phyloP scores from a whole-genome alignment of 2,797 vertebrate genomes.

The Trematomus bernacchii region DNA sequence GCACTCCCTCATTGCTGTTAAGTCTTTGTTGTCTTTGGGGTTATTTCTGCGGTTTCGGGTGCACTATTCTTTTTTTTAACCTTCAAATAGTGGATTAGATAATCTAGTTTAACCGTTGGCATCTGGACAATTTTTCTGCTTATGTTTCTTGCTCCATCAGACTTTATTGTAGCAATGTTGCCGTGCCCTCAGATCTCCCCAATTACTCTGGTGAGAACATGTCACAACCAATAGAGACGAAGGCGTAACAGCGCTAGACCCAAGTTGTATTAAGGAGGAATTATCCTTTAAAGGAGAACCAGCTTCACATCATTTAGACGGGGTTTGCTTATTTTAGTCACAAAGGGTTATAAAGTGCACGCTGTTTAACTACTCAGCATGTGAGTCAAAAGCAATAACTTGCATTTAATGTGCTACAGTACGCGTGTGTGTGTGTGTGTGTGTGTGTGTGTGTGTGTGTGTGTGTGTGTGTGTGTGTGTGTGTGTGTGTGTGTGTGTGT shows the following conservation, averaged over 20 bases:
- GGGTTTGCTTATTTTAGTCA: slow-evolving; percentile 28
- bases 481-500: slow-evolving; percentile 8
- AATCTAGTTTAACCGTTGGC: not conserved
- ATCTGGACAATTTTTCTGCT: slow-evolving; percentile 4
- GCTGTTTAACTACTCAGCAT: slow-evolving; percentile 23
- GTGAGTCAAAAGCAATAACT: slow-evolving; percentile 44
- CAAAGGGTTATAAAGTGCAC: slow-evolving; percentile 32
- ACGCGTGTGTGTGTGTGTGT: slow-evolving; percentile 3
- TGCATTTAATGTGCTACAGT: slow-evolving; percentile 28
- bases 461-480: slow-evolving; percentile 12
- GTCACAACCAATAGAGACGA: not conserved
- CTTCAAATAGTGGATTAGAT: not conserved
- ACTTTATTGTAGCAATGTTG: not conserved
- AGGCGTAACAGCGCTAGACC: not conserved
- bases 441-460: not conserved
- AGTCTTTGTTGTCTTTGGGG: not conserved
- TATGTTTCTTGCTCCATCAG: not conserved
- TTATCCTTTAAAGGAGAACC: slow-evolving; percentile 31
- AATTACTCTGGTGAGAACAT: not conserved
- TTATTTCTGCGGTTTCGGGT: not conserved
- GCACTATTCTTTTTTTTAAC: not conserved
- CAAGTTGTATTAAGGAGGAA: slow-evolving; percentile 3
- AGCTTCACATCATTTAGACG: slow-evolving; percentile 7
- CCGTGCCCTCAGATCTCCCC: slow-evolving; percentile 8
- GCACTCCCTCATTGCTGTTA: not conserved